Base-by-base conservation (phyloP, 2,797 vertebrate genomes). In the Toxotes lorentzi region DNA sequence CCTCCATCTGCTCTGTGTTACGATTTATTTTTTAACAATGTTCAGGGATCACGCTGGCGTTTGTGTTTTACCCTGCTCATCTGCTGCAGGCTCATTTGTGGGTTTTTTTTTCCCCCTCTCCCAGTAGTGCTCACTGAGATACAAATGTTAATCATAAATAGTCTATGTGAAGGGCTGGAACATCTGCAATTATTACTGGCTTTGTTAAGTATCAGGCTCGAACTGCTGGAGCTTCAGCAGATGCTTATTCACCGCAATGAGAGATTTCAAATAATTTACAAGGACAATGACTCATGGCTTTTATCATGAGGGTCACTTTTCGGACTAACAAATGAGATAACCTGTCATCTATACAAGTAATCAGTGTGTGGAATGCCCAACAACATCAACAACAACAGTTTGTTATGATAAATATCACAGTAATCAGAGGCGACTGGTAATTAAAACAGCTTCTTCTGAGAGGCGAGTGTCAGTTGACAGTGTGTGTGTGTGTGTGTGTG, bases 1-100 rank as follows among this genome's bases (percentile, higher is more conserved):
- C n/a, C n/a, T n/a, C n/a, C n/a, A n/a, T n/a, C 27, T 27, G 27
- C 2, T 27, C 27, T 27, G 27, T 27, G 27, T 27, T 2, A 27
- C 27, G 3, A 54, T 68, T 54, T 66, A 70, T 79, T 72, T 56
- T 32, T n/a, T 69, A 56, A 23, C 57, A 35, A 12, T 54, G 32
- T 62, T 86, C 14, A 32, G 59, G 50, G 48, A 79, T 62, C 35
- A 51, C 8, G 13, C 56, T 67, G 47, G 19, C 10, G 47, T 48
- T 48, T 63, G 34, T 57, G 58, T 38, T 61, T 43, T 6, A 76
- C 63, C 19, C 35, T 35, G 10, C 51, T 62, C 12, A 21, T 64
- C 32, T 41, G 45, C 61, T 67, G 24, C 35, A 51, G 21, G 35
- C 35, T 54, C 11, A 23, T 50, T 23, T 50, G 21, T n/a, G 47